Evolutionary conservation across 2,113 vertebrate genomes (phyloP).

Genomic region (Corapipo altera): DNA sequence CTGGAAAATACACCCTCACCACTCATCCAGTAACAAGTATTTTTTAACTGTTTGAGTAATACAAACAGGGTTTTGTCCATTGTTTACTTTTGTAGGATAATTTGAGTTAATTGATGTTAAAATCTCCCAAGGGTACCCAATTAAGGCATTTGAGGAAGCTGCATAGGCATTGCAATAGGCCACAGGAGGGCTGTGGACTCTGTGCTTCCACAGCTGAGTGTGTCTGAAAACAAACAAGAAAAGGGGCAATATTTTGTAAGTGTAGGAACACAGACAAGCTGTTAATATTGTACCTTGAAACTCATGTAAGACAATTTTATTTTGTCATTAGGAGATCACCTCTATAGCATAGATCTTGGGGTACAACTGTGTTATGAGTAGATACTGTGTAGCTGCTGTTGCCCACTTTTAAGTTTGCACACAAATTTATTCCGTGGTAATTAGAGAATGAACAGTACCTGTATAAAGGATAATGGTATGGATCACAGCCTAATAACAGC

Average conservation of each 20-base stretch:
- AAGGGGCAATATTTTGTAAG: not conserved
- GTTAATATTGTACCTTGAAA: not conserved
- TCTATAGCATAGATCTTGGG: not conserved
- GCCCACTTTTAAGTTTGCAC: not conserved
- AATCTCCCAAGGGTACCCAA: not conserved
- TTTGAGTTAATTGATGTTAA: conserved; percentile 1
- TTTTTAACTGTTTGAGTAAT: not conserved
- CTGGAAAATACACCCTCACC: not conserved
- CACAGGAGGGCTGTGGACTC: not conserved
- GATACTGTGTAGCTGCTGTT: not conserved
- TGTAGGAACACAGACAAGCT: not conserved
- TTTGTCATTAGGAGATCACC: not conserved
- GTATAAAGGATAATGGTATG: not conserved
- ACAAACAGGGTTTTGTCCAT: not conserved
- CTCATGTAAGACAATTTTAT: not conserved
- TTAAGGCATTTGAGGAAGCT: not conserved
- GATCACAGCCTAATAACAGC: not conserved
- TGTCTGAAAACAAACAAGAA: not conserved
- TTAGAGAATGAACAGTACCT: not conserved
- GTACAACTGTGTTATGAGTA: not conserved
- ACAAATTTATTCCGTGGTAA: not conserved
- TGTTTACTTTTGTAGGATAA: not conserved
- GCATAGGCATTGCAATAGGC: not conserved
- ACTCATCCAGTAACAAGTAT: not conserved
- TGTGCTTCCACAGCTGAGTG: not conserved